Conservation (phyloP, 1,140 invertebrate species). For the Popillia japonica region DNA sequence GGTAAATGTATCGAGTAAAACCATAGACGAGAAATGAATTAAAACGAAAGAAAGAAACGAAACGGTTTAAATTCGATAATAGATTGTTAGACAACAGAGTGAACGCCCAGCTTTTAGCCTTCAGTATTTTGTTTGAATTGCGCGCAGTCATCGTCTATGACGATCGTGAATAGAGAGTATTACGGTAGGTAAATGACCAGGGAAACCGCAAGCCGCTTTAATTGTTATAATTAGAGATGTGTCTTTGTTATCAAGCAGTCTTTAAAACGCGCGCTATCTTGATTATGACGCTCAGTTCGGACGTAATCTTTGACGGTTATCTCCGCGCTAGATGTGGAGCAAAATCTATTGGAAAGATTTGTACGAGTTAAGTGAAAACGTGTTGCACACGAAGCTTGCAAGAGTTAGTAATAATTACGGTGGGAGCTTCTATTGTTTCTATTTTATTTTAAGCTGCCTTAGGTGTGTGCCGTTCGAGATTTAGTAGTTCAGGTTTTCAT, state of each 20-base stretch:
- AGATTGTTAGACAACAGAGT: slow-evolving; percentile 38
- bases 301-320: slow-evolving; percentile 34
- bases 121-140: slow-evolving; percentile 15
- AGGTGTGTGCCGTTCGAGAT: not conserved
- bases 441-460: not conserved
- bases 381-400: not conserved
- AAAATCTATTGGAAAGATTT: not conserved
- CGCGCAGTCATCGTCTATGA: slow-evolving; percentile 30
- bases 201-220: slow-evolving; percentile 37
- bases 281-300: slow-evolving; percentile 19
- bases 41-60: slow-evolving; percentile 11
- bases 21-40: not conserved
- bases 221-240: slow-evolving; percentile 37
- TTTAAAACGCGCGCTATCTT: slow-evolving; percentile 36
- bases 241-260: slow-evolving; percentile 37
- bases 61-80: slow-evolving; percentile 38
- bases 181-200: slow-evolving; percentile 38
- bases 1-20: too few relatives aligned
- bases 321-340: slow-evolving; percentile 6
- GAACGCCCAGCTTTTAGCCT: slow-evolving; percentile 35
- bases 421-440: not conserved
- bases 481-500: too few relatives aligned
- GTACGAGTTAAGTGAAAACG: slow-evolving; percentile 23
- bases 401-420: not conserved
- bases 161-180: slow-evolving; percentile 30